phyloP scores from a whole-genome alignment of 2,797 vertebrate genomes.

The Neosilurus mollespiculum region DNA sequence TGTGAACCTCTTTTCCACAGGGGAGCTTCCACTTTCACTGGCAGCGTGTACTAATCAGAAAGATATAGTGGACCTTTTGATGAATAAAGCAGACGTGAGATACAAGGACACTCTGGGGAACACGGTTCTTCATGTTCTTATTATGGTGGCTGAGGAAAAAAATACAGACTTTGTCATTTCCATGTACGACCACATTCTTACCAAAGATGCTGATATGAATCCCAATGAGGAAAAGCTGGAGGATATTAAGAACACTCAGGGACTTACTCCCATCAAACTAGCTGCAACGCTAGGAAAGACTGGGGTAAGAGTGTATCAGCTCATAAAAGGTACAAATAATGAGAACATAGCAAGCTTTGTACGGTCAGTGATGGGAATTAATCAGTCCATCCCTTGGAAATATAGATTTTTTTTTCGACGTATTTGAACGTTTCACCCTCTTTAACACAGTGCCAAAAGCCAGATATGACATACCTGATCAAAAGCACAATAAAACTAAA shows the following conservation, averaged over 20 bases:
- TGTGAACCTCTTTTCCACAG: slow-evolving; percentile 60
- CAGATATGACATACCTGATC: too few relatives aligned
- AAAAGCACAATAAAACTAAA: too few relatives aligned
- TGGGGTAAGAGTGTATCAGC: slow-evolving; percentile 74
- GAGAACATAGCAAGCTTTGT: too few relatives aligned
- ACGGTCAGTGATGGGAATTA: too few relatives aligned
- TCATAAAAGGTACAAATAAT: background rate
- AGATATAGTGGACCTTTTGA: slow-evolving; percentile 84
- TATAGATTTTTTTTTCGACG: too few relatives aligned
- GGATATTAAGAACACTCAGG: slow-evolving; percentile 79
- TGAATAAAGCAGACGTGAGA: slow-evolving; percentile 73
- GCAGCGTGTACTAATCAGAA: slow-evolving; percentile 96
- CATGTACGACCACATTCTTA: slow-evolving; percentile 89
- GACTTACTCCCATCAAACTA: slow-evolving; percentile 85
- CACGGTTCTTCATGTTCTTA: slow-evolving; percentile 88
- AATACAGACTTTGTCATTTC: slow-evolving; percentile 87
- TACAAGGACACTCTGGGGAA: slow-evolving; percentile 85
- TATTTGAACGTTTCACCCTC: too few relatives aligned
- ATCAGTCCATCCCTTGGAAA: too few relatives aligned
- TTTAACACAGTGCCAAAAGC: too few relatives aligned
- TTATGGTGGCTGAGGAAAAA: slow-evolving; percentile 87
- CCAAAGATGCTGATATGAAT: slow-evolving; percentile 68
- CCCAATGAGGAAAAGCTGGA: slow-evolving; percentile 76
- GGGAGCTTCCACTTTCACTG: slow-evolving; percentile 90
- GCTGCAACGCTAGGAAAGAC: slow-evolving; percentile 90